These are phyloP conservation scores for Hipposideros larvatus DNA, from an alignment of 2,797 vertebrate genomes.

Conservation along the genomic window DNA sequence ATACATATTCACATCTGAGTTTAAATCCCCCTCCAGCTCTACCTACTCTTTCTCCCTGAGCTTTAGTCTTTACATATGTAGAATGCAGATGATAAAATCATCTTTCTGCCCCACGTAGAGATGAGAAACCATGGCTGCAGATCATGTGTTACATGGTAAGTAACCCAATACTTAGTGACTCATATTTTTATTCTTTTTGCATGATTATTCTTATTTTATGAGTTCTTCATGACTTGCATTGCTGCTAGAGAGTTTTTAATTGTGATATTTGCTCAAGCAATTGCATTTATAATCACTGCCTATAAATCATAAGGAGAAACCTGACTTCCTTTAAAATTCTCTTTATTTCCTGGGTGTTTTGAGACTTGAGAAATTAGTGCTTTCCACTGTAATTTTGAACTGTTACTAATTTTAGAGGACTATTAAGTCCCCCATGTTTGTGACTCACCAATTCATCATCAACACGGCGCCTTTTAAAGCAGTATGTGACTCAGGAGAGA, in stretches of 20 bases:
- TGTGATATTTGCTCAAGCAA: slow-evolving; percentile 63
- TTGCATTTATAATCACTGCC: slow-evolving; percentile 55
- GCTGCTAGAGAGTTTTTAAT: slow-evolving; percentile 53
- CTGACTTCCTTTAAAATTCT: slow-evolving; percentile 67
- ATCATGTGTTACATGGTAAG: background rate
- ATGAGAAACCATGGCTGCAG: background rate
- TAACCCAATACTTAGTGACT: background rate
- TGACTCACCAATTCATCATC: slow-evolving; percentile 81
- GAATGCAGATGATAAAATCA: background rate
- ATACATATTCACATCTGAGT: background rate
- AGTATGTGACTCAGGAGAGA: slow-evolving; percentile 70
- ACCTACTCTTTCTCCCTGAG: slow-evolving; percentile 18
- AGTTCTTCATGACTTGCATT: slow-evolving; percentile 26
- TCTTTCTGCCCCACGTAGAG: background rate
- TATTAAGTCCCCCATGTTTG: slow-evolving; percentile 72
- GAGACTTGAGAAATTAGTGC: slow-evolving; percentile 72
- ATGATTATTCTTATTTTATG: slow-evolving; percentile 42
- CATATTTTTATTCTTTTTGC: slow-evolving; percentile 47
- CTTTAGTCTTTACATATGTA: background rate
- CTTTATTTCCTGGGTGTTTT: slow-evolving; percentile 68
- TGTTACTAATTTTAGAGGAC: slow-evolving; percentile 77
- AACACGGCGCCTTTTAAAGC: slow-evolving; percentile 67
- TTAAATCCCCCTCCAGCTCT: background rate
- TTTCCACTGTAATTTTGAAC: slow-evolving; percentile 80
- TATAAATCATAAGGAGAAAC: slow-evolving; percentile 64